phyloP scores from a whole-genome alignment of 2,797 vertebrate genomes.

The Myotis daubentonii region DNA sequence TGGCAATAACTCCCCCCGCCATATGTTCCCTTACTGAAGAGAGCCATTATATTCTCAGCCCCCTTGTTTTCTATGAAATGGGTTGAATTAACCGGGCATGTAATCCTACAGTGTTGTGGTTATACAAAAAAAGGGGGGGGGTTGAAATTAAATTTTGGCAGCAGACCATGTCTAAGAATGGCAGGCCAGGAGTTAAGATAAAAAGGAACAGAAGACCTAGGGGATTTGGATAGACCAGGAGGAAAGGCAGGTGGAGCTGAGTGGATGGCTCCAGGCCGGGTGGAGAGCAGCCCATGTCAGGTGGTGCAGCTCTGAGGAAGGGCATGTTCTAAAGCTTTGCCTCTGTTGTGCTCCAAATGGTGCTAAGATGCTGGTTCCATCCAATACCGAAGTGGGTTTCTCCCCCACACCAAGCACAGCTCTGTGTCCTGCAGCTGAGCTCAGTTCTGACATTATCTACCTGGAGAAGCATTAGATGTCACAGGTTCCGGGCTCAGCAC shows the following conservation, averaged over 20 bases:
- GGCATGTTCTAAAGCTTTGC: background rate
- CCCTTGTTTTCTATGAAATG: constrained; percentile 15
- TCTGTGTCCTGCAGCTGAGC: background rate
- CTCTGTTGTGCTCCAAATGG: background rate
- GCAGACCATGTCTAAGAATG: background rate
- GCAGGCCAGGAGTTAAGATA: background rate
- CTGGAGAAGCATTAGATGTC: background rate
- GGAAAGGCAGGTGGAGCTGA: too few species aligned
- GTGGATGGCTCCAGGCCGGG: background rate
- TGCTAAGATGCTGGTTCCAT: background rate
- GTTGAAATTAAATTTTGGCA: background rate
- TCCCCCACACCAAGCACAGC: background rate
- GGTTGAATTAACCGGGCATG: background rate
- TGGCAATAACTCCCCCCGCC: accelerated
- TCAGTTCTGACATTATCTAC: background rate
- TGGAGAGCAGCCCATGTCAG: background rate
- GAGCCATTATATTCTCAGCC: background rate
- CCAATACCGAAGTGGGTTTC: background rate
- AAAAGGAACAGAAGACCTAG: background rate
- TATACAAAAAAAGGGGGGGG: background rate
- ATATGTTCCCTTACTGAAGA: background rate
- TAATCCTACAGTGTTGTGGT: accelerated
- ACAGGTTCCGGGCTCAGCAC: background rate
- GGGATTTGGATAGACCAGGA: background rate
- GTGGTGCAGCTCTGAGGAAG: background rate